Evolutionary conservation across 2,113 vertebrate species (phyloP).

Genomic region (Suncus etruscus): DNA sequence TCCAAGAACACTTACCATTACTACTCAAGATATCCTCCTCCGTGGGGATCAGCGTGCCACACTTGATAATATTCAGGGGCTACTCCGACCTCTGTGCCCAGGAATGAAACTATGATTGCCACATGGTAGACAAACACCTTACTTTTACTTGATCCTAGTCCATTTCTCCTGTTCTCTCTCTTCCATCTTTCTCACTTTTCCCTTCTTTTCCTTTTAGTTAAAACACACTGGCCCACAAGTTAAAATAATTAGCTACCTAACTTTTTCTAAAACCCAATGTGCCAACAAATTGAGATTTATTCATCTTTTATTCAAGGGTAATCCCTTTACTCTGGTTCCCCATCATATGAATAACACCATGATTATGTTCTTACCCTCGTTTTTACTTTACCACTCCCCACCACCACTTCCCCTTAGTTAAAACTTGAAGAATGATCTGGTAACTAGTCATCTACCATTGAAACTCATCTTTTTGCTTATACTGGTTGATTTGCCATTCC

Average conservation of each 20-base stretch:
- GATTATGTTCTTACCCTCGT: neutral
- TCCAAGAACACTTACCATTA: neutral
- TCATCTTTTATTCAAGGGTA: neutral
- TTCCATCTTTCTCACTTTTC: too few species aligned
- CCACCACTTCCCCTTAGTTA: too few species aligned
- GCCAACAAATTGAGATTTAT: neutral
- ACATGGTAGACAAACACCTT: too few species aligned
- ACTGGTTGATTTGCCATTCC: neutral
- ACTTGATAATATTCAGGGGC: too few species aligned
- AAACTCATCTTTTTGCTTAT: neutral
- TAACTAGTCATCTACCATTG: neutral
- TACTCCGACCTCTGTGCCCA: too few species aligned
- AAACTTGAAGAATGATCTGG: neutral
- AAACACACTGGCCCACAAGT: constrained; percentile 29
- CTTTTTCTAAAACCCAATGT: neutral
- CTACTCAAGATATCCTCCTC: neutral
- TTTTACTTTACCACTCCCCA: too few species aligned
- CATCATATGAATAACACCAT: neutral
- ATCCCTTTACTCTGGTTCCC: neutral
- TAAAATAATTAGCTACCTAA: neutral
- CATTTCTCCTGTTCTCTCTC: too few species aligned
- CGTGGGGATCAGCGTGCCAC: neutral
- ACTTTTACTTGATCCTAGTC: too few species aligned
- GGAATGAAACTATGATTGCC: too few species aligned
- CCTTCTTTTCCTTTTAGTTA: neutral